A percentile compares a stretch with the other conserved stretches of the same genome.
phyloP scores from a whole-genome alignment of 1,140 invertebrate species.

The Drosophila serrata region DNA sequence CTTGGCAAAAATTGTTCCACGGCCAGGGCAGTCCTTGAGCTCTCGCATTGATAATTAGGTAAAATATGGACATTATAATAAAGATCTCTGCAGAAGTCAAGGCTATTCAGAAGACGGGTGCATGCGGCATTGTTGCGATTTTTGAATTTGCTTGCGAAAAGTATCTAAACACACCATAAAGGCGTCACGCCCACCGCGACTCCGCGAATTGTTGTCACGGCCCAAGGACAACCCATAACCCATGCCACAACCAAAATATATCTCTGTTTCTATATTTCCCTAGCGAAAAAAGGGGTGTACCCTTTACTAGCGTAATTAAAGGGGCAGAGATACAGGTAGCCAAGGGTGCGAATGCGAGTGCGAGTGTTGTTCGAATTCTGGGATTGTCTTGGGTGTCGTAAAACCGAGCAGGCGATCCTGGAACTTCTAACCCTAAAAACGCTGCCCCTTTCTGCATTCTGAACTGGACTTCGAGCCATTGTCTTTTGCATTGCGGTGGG shows the following conservation, averaged over 20 bases:
- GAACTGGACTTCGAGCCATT: slow-evolving; percentile 50
- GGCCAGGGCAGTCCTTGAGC: slow-evolving; percentile 54
- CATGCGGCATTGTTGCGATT: slow-evolving; percentile 72
- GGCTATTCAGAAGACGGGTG: slow-evolving; percentile 63
- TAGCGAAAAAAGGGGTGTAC: slow-evolving; percentile 77
- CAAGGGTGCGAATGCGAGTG: neutral
- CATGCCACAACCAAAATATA: slow-evolving; percentile 70
- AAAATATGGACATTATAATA: slow-evolving; percentile 52
- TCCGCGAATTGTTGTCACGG: slow-evolving; percentile 30
- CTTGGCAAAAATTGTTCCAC: slow-evolving; percentile 66
- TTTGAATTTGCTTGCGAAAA: slow-evolving; percentile 78
- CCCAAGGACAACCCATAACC: slow-evolving; percentile 65
- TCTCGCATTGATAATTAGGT: slow-evolving; percentile 69
- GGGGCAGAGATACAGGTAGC: slow-evolving; percentile 48
- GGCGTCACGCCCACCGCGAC: slow-evolving; percentile 79
- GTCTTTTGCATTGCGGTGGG: slow-evolving; percentile 69
- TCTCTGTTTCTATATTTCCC: slow-evolving; percentile 1
- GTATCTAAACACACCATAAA: slow-evolving; percentile 83
- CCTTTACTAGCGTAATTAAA: slow-evolving; percentile 83
- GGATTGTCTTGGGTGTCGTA: slow-evolving; percentile 17
- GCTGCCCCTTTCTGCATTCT: slow-evolving; percentile 37
- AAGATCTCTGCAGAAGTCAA: slow-evolving; percentile 67
- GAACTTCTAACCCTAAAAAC: slow-evolving; percentile 57
- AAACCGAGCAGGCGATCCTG: slow-evolving; percentile 16
- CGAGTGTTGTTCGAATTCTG: neutral